Base-by-base conservation (phyloP, 2,113 vertebrate genomes). In the Columbina picui region DNA sequence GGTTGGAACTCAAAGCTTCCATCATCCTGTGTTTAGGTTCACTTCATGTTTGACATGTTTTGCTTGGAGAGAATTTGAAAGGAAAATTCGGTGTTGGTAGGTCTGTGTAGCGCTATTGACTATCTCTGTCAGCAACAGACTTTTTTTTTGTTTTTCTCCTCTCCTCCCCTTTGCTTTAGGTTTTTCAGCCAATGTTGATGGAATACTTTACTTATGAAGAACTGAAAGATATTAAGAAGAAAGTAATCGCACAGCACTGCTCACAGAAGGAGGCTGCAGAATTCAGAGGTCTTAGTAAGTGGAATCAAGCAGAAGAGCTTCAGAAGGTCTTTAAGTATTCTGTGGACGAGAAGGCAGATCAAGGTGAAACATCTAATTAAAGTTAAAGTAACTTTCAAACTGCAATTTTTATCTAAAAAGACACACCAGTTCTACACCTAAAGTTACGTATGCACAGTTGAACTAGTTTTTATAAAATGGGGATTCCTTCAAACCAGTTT, bases 161-260 rank as follows among this genome's bases (percentile, higher is more conserved):
- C 69, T 55, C 36, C 69, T 56, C 57, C 7, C 16, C 19, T 89
- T 65, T 85, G 27, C 65, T 61, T 89, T 97, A 99, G 99, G 99
- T 99, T 94, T 99, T 99, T 92, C 99, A 99, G 98, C 99, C 99
- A 55, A 99, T 99, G 99, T 98, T 99, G 96, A 99, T 99, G 99
- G 98, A 99, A 97, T 99, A 99, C 97, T 99, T 99, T 92, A 99
- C 99, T 61, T 99, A 99, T 0, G 99, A 99, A 94, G 99, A 99
- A 97, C 94, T 99, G 83, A 99, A 99, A 97, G 99, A 99, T 96
- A 99, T 99, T 95, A 99, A 99, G 97, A 99, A 99, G 94, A 99
- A 99, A 98, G 99, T 99, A 97, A 99, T 99, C 45, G 99, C 98
- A 3, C 99, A 99, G 50, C 99, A 99, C 96, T 98, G 98, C 97